A percentile compares a stretch with the other conserved stretches of the same genome.
phyloP scores from a whole-genome alignment of 2,797 vertebrate genomes.

The Squalus acanthias region DNA sequence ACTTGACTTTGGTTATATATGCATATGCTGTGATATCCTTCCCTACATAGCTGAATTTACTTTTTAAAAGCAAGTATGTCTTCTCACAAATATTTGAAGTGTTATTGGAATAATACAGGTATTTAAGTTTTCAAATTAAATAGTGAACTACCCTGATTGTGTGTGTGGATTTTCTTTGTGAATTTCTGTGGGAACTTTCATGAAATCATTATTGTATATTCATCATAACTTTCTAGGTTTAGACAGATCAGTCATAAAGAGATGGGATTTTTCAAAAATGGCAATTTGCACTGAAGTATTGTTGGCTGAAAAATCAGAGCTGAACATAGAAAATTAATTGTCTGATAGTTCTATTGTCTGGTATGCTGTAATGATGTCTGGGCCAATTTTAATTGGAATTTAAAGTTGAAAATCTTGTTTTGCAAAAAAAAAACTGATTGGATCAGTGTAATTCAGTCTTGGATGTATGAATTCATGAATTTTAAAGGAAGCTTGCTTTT shows the following conservation, averaged over 20 bases:
- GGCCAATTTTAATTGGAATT: background rate
- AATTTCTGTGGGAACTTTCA: background rate
- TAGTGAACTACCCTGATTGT: background rate
- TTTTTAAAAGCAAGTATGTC: background rate
- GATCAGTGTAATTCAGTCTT: background rate
- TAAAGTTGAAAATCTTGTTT: conserved; percentile 16
- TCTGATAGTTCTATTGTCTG: background rate
- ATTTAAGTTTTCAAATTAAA: background rate
- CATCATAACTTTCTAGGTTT: background rate
- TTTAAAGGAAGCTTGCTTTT: background rate
- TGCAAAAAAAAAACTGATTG: background rate
- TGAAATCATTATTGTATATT: background rate
- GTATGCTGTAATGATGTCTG: background rate
- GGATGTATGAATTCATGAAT: background rate
- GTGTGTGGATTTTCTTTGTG: background rate
- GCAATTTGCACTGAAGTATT: background rate
- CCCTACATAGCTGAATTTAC: background rate
- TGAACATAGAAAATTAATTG: background rate
- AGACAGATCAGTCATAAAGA: background rate
- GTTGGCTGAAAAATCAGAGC: background rate
- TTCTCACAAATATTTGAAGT: background rate
- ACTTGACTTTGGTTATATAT: background rate
- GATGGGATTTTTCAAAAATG: background rate
- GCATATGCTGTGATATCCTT: background rate
- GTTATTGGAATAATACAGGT: background rate